Percentiles rank a stretch among this genome's conserved stretches.
Evolutionary conservation across 2,113 vertebrate genomes (phyloP).

Genomic region (Micronycteris hirsuta): DNA sequence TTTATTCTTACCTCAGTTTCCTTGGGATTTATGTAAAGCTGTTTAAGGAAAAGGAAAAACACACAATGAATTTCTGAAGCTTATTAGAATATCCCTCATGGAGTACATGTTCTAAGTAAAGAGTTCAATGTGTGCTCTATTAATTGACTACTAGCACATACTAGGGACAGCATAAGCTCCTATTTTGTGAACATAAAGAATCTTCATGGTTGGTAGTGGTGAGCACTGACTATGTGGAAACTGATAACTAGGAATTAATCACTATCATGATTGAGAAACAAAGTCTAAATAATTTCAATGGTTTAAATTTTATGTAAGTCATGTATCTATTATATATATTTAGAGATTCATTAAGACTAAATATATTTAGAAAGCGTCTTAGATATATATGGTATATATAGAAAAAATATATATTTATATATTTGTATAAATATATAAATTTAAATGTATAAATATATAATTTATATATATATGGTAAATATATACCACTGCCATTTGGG

Average conservation of each 20-base stretch:
- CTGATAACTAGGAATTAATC: neutral
- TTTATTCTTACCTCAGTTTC: neutral
- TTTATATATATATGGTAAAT: too few species aligned
- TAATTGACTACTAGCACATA: neutral
- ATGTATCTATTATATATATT: neutral
- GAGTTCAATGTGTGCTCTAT: neutral
- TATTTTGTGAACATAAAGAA: neutral
- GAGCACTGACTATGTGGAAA: neutral
- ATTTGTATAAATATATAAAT: too few species aligned
- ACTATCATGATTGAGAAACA: neutral
- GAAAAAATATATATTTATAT: too few species aligned
- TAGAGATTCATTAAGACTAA: too few species aligned
- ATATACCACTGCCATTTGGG: neutral
- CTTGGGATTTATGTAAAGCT: neutral
- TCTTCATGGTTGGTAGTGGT: neutral
- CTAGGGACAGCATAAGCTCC: neutral
- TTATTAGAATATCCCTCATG: neutral
- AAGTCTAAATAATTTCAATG: neutral
- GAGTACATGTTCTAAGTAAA: neutral
- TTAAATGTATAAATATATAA: too few species aligned
- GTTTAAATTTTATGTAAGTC: neutral
- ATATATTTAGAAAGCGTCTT: too few species aligned
- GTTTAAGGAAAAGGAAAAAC: neutral
- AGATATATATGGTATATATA: too few species aligned
- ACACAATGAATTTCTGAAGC: neutral